These are phyloP conservation scores for Malurus melanocephalus DNA, from an alignment of 2,113 vertebrate species.

Conservation along the genomic window DNA sequence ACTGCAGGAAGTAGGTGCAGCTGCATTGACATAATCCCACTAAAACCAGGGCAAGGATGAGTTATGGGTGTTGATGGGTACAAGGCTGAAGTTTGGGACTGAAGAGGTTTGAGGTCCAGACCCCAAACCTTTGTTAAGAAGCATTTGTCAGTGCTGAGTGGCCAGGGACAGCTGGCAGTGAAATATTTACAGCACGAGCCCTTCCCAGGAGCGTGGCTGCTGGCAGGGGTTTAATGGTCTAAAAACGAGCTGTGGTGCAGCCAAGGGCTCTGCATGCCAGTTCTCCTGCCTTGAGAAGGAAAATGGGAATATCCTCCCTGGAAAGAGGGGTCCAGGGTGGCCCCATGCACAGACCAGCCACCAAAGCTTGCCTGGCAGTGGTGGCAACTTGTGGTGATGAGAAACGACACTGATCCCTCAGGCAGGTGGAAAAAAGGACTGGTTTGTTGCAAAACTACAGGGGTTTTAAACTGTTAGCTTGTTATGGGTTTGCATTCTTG, in stretches of 20 bases:
- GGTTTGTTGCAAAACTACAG: no score
- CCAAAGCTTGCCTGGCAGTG: neutral
- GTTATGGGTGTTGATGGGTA: neutral
- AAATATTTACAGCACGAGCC: constrained; percentile 17
- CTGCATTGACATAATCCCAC: neutral
- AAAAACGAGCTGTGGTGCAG: constrained; percentile 13
- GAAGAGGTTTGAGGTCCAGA: neutral
- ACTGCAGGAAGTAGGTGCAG: neutral
- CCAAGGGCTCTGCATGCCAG: constrained; percentile 10
- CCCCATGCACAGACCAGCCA: neutral
- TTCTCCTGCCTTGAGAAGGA: neutral
- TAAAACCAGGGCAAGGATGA: neutral
- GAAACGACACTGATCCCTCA: no score
- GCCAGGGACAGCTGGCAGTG: constrained; percentile 11
- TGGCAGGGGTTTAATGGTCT: constrained; percentile 33
- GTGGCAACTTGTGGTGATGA: neutral
- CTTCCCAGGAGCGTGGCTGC: constrained; percentile 35
- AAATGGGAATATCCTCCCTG: neutral
- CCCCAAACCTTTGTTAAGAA: constrained; percentile 8
- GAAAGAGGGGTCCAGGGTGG: neutral
- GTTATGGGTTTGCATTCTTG: no score
- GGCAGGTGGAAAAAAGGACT: no score
- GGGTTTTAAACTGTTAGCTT: no score
- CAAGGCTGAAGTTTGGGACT: neutral
- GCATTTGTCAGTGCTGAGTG: constrained; percentile 13